These are phyloP conservation scores for Oncopeltus fasciatus DNA, from an alignment of 1,140 invertebrate genomes.

Conservation along the genomic window DNA sequence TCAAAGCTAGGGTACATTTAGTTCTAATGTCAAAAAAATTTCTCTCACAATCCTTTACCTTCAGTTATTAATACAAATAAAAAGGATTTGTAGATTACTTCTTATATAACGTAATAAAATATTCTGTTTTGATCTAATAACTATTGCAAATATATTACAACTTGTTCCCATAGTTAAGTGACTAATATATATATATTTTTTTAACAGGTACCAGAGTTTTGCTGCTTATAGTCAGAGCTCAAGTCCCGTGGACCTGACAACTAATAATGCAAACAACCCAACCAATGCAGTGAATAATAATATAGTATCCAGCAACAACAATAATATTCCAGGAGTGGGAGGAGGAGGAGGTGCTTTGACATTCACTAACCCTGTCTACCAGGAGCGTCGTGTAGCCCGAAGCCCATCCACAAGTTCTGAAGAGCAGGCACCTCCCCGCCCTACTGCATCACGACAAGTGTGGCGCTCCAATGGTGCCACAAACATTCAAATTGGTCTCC, in stretches of 20 bases:
- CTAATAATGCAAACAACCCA: constrained; percentile 26
- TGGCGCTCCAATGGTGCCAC: constrained; percentile 6
- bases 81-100: too few species aligned
- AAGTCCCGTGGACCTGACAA: constrained; percentile 64
- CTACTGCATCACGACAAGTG: not conserved
- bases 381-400: constrained; percentile 4
- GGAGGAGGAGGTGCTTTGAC: constrained; percentile 41
- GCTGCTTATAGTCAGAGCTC: constrained; percentile 78
- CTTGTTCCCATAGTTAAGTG: too few species aligned
- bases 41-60: too few species aligned
- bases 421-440: not conserved
- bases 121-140: too few species aligned
- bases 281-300: not conserved
- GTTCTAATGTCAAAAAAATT: too few species aligned
- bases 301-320: constrained; percentile 18
- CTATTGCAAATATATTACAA: too few species aligned
- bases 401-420: constrained; percentile 10
- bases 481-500: constrained; percentile 1
- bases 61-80: too few species aligned
- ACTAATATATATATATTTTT: too few species aligned
- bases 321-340: constrained; percentile 13
- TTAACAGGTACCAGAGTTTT: constrained; percentile 60
- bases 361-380: constrained; percentile 74
- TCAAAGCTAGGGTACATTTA: too few species aligned
- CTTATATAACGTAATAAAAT: too few species aligned